A percentile compares a stretch with the other conserved stretches of the same genome.
These are phyloP conservation scores for Cossypha dichroa DNA, from an alignment of 2,797 vertebrate species.

Conservation along the genomic window DNA sequence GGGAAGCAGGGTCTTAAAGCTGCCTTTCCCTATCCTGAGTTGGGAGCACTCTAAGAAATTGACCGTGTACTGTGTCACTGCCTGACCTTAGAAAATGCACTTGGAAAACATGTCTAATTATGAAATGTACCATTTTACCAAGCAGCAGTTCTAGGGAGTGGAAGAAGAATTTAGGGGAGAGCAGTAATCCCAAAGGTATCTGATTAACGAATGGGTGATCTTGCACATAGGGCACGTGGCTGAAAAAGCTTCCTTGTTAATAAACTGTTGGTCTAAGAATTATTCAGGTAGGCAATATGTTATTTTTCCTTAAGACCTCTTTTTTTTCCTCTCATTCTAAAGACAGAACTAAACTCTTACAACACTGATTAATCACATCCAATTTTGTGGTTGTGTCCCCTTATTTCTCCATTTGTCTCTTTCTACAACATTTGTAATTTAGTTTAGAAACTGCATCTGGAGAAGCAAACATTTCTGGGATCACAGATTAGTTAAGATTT, in stretches of 20 bases:
- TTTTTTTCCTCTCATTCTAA: neutral
- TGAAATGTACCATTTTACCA: neutral
- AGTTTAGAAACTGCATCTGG: constrained; percentile 29
- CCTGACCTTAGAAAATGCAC: neutral
- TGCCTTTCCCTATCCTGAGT: neutral
- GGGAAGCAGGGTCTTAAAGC: neutral
- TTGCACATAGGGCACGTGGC: neutral
- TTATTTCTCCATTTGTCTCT: neutral
- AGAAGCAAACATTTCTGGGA: constrained; percentile 18
- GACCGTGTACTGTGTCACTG: neutral
- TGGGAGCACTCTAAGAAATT: neutral
- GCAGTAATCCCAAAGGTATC: neutral
- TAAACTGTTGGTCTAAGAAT: neutral
- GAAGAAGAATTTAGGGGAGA: neutral
- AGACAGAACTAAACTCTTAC: neutral
- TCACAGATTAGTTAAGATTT: constrained; percentile 44
- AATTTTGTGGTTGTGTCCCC: neutral
- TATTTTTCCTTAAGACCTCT: neutral
- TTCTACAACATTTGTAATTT: neutral
- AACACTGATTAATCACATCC: neutral
- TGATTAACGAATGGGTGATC: neutral
- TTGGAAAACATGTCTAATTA: neutral
- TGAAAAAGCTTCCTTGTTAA: neutral
- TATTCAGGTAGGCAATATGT: neutral
- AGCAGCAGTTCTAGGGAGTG: neutral